These are phyloP conservation scores for Anoura caudifer DNA, from an alignment of 2,113 vertebrate genomes.

Conservation along the genomic window DNA sequence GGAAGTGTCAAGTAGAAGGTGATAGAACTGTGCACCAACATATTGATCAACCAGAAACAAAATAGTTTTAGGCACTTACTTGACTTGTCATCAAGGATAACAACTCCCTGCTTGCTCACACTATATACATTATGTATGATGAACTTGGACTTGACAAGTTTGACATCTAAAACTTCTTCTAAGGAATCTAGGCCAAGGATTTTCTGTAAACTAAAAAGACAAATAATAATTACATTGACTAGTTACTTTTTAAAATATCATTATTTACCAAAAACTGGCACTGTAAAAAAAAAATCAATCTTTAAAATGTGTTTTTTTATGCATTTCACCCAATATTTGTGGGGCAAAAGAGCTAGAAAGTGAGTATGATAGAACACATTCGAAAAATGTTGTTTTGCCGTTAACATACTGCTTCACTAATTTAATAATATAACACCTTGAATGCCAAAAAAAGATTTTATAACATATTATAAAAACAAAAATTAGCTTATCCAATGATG, in stretches of 20 bases:
- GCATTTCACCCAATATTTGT: neutral
- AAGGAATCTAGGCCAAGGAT: constrained; percentile 86
- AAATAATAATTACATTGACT: constrained; percentile 47
- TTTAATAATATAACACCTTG: neutral
- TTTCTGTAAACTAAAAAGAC: constrained; percentile 84
- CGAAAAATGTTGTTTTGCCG: neutral
- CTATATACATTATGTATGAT: constrained; percentile 87
- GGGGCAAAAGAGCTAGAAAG: neutral
- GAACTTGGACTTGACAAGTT: constrained; percentile 84
- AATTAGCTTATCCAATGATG: neutral
- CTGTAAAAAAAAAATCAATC: neutral
- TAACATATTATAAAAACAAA: constrained; percentile 7
- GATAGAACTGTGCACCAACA: neutral
- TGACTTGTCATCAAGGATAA: constrained; percentile 87
- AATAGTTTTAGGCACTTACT: constrained; percentile 78
- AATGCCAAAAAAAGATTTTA: constrained; percentile 31
- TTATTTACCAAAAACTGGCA: neutral
- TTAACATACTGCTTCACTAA: neutral
- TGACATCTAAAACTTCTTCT: constrained; percentile 85
- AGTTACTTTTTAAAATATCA: neutral
- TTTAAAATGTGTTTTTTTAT: neutral
- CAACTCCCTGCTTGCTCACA: constrained; percentile 87
- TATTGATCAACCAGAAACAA: neutral
- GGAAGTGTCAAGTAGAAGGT: neutral
- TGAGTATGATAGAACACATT: neutral